Evolutionary conservation across 2,113 vertebrate species (phyloP), one percentile per base, ranked within the genome.

Genomic region (Chamaea fasciata): DNA sequence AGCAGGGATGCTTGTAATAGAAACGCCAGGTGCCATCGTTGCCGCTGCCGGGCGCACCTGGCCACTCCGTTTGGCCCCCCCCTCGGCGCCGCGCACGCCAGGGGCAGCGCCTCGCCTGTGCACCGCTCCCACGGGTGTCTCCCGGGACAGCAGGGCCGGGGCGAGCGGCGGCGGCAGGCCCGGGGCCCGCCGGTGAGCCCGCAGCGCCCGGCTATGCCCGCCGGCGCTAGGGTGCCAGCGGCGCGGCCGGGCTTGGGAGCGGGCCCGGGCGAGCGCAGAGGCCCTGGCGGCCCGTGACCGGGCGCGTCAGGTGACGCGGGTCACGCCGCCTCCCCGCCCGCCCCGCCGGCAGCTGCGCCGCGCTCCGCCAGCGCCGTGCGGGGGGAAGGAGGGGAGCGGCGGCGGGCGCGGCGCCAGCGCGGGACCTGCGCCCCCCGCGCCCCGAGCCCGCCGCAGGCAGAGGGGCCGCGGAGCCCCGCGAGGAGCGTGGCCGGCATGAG

Each of bases 241-340:
- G 41, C 39, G 27, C 16, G 27, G 55, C 39, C 15, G 19, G 17
- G 67, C 65, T 50, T 1, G 20, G 22, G 14, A 33, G 15, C 30
- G 39, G 30, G 71, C 53, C 41, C 41, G 41, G 71, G 53, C 31
- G 53, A 35, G 27, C 50, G 44, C 57, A 9, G 50, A 81, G 37
- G 90, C 78, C 74, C 41, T 7, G 57, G 6, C 44, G 44, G 87
- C 56, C 86, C 42, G 42, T 42, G 79, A 65, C 63, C 86, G 94
- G 57, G 85, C 90, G 95, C 97, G 97, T 98, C 98, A 98, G 98
- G 97, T 98, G 98, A 98, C 97, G 97, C 89, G 97, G 97, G 97
- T 98, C 98, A 98, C 98, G 97, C 97, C 98, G 97, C 97, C 93
- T 56, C 35, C 56, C 73, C 21, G 73, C 50, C 35, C 64, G 76